phyloP scores from a whole-genome alignment of 2,888 invertebrate genomes.

The Allophyes oxyacanthae region DNA sequence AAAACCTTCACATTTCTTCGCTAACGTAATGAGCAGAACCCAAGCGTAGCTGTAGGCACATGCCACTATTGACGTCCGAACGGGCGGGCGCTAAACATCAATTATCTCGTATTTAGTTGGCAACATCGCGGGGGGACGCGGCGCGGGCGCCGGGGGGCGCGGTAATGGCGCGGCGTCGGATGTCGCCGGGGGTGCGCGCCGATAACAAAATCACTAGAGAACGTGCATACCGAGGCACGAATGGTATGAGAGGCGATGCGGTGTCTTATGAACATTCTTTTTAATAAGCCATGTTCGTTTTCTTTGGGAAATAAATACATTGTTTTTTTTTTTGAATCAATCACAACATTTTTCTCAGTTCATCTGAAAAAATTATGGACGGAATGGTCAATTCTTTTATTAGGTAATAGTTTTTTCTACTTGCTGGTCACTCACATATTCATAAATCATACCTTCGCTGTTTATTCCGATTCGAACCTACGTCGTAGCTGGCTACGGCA shows the following conservation, averaged over 20 bases:
- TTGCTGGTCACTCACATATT: no score
- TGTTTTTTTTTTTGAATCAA: no score
- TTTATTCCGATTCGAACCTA: no score
- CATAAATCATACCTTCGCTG: no score
- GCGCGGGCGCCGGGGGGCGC: slow-evolving; percentile 62
- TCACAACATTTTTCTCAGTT: no score
- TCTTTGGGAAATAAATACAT: no score
- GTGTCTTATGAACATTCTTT: slow-evolving; percentile 13
- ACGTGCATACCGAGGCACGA: slow-evolving; percentile 65
- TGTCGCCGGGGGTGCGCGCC: slow-evolving; percentile 86
- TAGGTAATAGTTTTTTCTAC: no score
- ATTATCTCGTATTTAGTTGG: slow-evolving; percentile 59
- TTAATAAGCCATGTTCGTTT: no score
- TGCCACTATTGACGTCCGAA: slow-evolving; percentile 49
- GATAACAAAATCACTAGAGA: slow-evolving; percentile 89
- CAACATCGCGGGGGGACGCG: slow-evolving; percentile 54
- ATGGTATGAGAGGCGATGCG: slow-evolving; percentile 60
- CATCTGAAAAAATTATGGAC: no score
- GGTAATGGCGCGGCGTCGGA: slow-evolving; percentile 86
- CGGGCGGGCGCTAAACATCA: slow-evolving; percentile 54
- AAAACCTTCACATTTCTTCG: slow-evolving; percentile 1
- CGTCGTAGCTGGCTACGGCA: no score
- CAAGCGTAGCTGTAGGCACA: slow-evolving; percentile 22
- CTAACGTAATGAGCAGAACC: background rate
- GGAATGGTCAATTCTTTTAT: no score